A percentile compares a stretch with the other conserved stretches of the same genome.
phyloP scores from a whole-genome alignment of 2,113 vertebrate species.

The Corythoichthys intestinalis region DNA sequence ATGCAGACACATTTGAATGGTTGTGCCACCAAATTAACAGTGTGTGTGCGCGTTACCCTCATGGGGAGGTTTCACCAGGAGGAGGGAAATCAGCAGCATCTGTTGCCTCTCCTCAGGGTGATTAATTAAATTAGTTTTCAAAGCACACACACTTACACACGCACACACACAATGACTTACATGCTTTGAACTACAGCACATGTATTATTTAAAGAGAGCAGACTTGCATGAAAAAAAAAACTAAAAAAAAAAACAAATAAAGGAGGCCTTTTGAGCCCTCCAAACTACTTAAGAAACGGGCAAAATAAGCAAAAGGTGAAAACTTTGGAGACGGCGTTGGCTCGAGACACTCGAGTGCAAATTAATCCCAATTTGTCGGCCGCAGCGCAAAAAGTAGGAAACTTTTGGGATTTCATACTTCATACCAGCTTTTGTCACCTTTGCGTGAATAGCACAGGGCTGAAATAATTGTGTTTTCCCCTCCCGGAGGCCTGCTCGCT shows the following conservation, averaged over 20 bases:
- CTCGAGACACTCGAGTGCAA: conserved; percentile 62
- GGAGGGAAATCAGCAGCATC: conserved; percentile 66
- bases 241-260: conserved; percentile 17
- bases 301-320: conserved; percentile 64
- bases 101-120: conserved; percentile 56
- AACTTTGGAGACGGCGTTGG: conserved; percentile 57
- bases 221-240: not conserved
- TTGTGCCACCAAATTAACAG: not conserved
- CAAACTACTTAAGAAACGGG: conserved; percentile 54
- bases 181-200: conserved; percentile 21
- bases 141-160: conserved; percentile 31
- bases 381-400: conserved; percentile 49
- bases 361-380: conserved; percentile 74
- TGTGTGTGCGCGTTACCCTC: conserved; percentile 12
- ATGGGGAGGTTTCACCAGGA: conserved; percentile 26
- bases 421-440: conserved; percentile 77
- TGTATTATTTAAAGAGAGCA: conserved; percentile 33
- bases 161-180: conserved; percentile 24
- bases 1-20: not conserved
- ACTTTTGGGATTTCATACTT: conserved; percentile 76
- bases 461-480: conserved; percentile 75
- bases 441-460: conserved; percentile 69
- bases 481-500: conserved; percentile 62
- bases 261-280: conserved; percentile 36
- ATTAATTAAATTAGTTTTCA: conserved; percentile 67